phyloP scores from a whole-genome alignment of 2,888 invertebrate species.

The Drosophila mercatorum region DNA sequence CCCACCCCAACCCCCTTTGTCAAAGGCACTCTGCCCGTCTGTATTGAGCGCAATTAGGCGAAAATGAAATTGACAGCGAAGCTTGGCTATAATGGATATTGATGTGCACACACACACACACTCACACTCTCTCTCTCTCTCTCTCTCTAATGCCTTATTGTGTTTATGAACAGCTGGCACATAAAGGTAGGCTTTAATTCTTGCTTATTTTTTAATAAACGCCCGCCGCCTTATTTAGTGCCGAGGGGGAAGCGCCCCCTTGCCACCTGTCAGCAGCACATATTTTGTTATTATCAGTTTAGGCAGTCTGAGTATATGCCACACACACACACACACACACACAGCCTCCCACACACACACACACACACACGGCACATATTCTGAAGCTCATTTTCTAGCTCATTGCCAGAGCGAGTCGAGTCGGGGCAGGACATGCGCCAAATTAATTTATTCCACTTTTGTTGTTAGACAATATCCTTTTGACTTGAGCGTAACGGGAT shows the following conservation, averaged over 20 bases:
- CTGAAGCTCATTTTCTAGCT: slow-evolving; percentile 79
- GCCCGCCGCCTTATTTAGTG: slow-evolving; percentile 68
- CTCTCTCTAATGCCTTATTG: slow-evolving; percentile 20
- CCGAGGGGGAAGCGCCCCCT: slow-evolving; percentile 32
- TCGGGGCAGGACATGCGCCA: slow-evolving; percentile 69
- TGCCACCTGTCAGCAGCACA: slow-evolving; percentile 76
- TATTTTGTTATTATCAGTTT: slow-evolving; percentile 76
- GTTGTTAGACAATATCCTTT: slow-evolving; percentile 78
- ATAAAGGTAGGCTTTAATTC: slow-evolving; percentile 64
- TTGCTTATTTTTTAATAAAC: slow-evolving; percentile 67
- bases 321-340: slow-evolving; percentile 35
- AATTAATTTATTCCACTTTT: slow-evolving; percentile 83
- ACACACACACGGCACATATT: slow-evolving; percentile 42
- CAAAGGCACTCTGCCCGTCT: not conserved
- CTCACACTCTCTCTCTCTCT: not conserved
- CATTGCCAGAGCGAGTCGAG: slow-evolving; percentile 62
- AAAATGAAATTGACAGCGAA: slow-evolving; percentile 68
- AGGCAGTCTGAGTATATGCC: slow-evolving; percentile 24
- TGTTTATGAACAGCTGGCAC: slow-evolving; percentile 46
- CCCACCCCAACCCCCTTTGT: not conserved
- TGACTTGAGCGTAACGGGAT: slow-evolving; percentile 65
- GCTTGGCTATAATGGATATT: slow-evolving; percentile 66
- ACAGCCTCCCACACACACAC: no score
- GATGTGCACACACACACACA: slow-evolving; percentile 44
- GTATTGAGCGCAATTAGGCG: slow-evolving; percentile 66